Evolutionary conservation across 2,888 invertebrate species (phyloP), one percentile per base, ranked within the genome.

Genomic region (Caenorhabditis panamensis): DNA sequence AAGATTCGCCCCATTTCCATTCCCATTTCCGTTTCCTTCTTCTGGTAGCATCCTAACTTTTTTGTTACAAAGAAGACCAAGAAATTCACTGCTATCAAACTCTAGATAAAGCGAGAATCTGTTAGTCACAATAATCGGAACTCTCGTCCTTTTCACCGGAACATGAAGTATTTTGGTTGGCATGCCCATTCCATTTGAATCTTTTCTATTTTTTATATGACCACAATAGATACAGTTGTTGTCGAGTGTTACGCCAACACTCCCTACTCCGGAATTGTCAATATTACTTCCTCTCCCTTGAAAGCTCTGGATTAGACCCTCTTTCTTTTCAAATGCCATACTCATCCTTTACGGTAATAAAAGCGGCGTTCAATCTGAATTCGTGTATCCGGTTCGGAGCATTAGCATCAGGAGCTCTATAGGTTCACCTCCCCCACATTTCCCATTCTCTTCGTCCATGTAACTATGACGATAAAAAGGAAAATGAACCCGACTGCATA

Each of bases 401-500:
- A 11, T 28, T n/a, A n/a, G n/a, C n/a, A n/a, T 26, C 16, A n/a
- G 28, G 26, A 31, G 31, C 63, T 37, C 47, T 9, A 59, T 49
- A 20, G 22, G 11, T 18, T 72, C 26, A 11, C 22, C 16, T 44
- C 24, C 24, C 49, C 31, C 37, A 22, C 51, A 31, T 54, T 20
- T 16, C n/a, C 58, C 16, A 11, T 18, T 24, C n/a, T n/a, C n/a
- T n/a, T n/a, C n/a, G 22, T 53, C 8, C 61, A 22, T 13, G 73
- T 73, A 64, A 41, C 73, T 73, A 73, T 73, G 73, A 73, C 73
- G 28, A 72, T 72, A 24, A 28, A 37, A 28, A 36, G 26, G 36
- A 24, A 13, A 41, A 41, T 41, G 41, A 41, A 67, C 54, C 53
- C 61, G 53, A 41, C 22, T 51, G 22, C n/a, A 51, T 41, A 51